Percentiles rank a stretch among this genome's conserved stretches.
Conservation (phyloP, 2,888 invertebrate species). For the Palloptera scutellata region DNA sequence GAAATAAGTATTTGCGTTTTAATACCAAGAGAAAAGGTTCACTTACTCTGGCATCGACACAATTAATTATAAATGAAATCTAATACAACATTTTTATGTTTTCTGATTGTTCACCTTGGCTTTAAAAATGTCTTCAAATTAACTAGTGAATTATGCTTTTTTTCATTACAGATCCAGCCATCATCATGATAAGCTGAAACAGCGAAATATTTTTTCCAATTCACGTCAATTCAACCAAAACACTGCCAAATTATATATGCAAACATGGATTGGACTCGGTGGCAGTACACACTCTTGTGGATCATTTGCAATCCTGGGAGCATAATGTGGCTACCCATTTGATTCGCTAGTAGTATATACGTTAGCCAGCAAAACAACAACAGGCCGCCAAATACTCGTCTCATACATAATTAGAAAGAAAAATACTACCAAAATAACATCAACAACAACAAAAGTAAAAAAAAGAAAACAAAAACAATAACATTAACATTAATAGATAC, state of each 20-base stretch:
- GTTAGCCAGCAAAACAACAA: slow-evolving; percentile 22
- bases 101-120: neutral
- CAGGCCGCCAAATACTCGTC: neutral
- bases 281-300: slow-evolving; percentile 61
- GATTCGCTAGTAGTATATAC: slow-evolving; percentile 48
- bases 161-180: slow-evolving; percentile 17
- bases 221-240: slow-evolving; percentile 1
- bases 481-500: no score
- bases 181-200: slow-evolving; percentile 24
- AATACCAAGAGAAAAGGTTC: no score
- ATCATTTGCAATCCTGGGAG: slow-evolving; percentile 51
- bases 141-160: neutral
- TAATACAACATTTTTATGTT: no score
- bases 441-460: slow-evolving; percentile 3
- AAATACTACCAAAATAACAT: slow-evolving; percentile 1
- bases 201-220: neutral
- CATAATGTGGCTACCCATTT: slow-evolving; percentile 62
- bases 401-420: slow-evolving; percentile 9
- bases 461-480: neutral
- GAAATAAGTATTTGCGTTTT: no score
- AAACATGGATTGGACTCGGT: slow-evolving; percentile 64
- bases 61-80: no score
- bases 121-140: neutral
- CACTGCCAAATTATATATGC: slow-evolving; percentile 32
- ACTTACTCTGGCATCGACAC: no score